phyloP scores from a whole-genome alignment of 1,140 invertebrate species.

The Drosophila sproati region DNA sequence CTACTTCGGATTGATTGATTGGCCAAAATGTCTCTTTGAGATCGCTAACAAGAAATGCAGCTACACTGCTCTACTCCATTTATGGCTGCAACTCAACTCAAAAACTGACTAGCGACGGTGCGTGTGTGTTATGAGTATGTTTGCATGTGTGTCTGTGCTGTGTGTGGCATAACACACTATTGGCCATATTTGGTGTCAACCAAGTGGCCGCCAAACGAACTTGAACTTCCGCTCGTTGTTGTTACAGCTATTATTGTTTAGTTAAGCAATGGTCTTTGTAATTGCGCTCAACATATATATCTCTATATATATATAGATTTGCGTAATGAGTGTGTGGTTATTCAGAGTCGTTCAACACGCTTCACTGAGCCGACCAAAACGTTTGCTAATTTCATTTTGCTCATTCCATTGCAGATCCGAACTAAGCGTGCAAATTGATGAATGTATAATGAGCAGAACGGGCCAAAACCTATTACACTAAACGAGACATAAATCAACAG shows the following conservation, averaged over 20 bases:
- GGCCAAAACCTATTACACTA: slow-evolving; percentile 27
- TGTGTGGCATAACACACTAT: slow-evolving; percentile 14
- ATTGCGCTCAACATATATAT: slow-evolving; percentile 35
- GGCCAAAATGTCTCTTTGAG: slow-evolving; percentile 13
- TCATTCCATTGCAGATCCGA: slow-evolving; percentile 58
- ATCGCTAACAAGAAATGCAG: slow-evolving; percentile 50
- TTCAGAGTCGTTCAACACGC: slow-evolving; percentile 33
- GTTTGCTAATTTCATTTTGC: slow-evolving; percentile 53
- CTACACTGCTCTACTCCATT: slow-evolving; percentile 34
- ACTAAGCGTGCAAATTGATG: slow-evolving; percentile 45
- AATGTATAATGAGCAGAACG: slow-evolving; percentile 63
- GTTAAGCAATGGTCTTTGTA: slow-evolving; percentile 67
- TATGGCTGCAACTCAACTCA: slow-evolving; percentile 53
- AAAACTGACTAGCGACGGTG: neutral
- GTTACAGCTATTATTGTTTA: slow-evolving; percentile 48
- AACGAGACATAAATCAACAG: slow-evolving; percentile 19
- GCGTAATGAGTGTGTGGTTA: slow-evolving; percentile 58
- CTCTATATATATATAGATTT: neutral
- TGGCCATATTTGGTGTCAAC: slow-evolving; percentile 61
- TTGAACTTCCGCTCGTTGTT: slow-evolving; percentile 74
- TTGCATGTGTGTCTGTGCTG: slow-evolving; percentile 4
- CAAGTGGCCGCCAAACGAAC: slow-evolving; percentile 65
- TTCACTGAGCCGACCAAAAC: slow-evolving; percentile 34
- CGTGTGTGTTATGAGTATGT: slow-evolving; percentile 1
- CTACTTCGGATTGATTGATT: slow-evolving; percentile 41